Percentiles rank a stretch among this genome's conserved stretches.
These are phyloP conservation scores for Apamea epomidion DNA, from an alignment of 2,888 invertebrate species.

Conservation along the genomic window DNA sequence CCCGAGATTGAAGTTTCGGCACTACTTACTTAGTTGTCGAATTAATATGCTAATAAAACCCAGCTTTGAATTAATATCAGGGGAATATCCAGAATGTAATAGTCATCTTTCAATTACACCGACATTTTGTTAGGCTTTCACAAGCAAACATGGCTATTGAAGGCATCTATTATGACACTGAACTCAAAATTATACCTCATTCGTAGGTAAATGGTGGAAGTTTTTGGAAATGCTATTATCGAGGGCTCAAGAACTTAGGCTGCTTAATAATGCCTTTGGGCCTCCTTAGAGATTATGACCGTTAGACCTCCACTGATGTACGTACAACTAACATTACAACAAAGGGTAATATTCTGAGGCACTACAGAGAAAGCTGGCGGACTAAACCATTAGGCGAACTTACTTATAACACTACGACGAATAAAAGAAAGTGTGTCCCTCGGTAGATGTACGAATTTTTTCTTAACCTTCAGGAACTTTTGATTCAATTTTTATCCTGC, in stretches of 20 bases:
- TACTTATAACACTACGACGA: constrained; percentile 44
- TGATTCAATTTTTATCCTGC: constrained; percentile 29
- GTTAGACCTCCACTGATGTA: constrained; percentile 71
- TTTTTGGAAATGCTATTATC: constrained; percentile 72
- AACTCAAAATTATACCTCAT: constrained; percentile 72
- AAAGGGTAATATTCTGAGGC: constrained; percentile 67
- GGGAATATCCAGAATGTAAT: constrained; percentile 3
- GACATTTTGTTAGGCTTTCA: constrained; percentile 17
- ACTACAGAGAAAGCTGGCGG: constrained; percentile 53
- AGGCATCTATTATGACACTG: constrained; percentile 58
- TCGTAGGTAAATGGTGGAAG: constrained; percentile 74
- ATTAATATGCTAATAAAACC: constrained; percentile 52
- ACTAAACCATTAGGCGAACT: constrained; percentile 47
- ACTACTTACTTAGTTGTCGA: constrained; percentile 26
- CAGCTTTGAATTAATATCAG: constrained; percentile 28
- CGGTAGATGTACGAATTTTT: constrained; percentile 30
- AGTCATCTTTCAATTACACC: constrained; percentile 5
- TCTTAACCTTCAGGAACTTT: constrained; percentile 43
- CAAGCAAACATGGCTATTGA: neutral
- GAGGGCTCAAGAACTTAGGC: constrained; percentile 73
- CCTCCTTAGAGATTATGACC: constrained; percentile 74
- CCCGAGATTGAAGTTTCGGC: constrained; percentile 47
- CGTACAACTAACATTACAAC: constrained; percentile 68
- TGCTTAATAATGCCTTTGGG: constrained; percentile 76
- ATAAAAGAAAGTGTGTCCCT: constrained; percentile 58